Evolutionary conservation across 2,113 vertebrate species (phyloP), one percentile per base, ranked within the genome.

Genomic region (Aldabrachelys gigantea): DNA sequence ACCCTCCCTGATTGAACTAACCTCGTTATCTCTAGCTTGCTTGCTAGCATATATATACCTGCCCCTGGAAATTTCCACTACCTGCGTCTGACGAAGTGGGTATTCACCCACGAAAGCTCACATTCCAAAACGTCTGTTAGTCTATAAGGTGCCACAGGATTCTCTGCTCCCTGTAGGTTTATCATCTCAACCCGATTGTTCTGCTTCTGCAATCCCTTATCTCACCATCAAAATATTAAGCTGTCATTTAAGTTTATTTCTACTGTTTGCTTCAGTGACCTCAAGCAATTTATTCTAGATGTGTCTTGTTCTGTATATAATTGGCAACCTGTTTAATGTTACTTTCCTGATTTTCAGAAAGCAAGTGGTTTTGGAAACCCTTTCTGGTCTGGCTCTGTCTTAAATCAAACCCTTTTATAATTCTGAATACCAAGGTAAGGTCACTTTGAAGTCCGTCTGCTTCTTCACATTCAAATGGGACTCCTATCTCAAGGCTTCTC

Each of bases 201-300:
- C 19, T 22, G 52, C n/a, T 86, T 80, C 59, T 53, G 84, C 95
- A 80, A 47, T 38, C 85, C 14, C 50, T 89, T 80, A 84, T 75
- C 78, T 88, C 86, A 54, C 72, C 82, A 10, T 53, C 10, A 85
- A 78, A 62, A 57, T 38, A 27, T 3, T 8, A 8, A 87, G 8
- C 75, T 96, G 89, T 86, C 82, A 89, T 85, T 75, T 62, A 53
- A 84, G 85, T 54, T 86, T 89, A 89, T 93, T 89, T 84, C 90
- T 91, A 72, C 75, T 57, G 3, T 84, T 89, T 89, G 85, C 82
- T 96, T 84, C 50, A 84, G 54, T 80, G 54, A 89, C 80, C 80
- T 88, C 53, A 47, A 88, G 93, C 89, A 76, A 29, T 82, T 1
- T 11, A 21, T 52, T 86, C 90, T 72, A 47, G 81, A 82, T 87